Evolutionary conservation across 1,140 invertebrate species (phyloP).

Genomic region (Elysia chlorotica): DNA sequence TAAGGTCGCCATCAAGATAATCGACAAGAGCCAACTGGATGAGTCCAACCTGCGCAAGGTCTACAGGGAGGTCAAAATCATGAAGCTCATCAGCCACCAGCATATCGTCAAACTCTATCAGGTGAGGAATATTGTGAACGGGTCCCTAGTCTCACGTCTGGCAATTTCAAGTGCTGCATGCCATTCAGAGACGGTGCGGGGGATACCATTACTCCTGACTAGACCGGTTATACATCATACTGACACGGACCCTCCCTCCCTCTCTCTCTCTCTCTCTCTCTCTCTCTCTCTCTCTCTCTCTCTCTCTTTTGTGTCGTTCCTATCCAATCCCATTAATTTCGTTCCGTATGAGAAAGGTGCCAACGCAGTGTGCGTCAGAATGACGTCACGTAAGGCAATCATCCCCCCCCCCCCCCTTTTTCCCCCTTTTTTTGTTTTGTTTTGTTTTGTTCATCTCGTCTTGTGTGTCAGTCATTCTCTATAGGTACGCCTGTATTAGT

Average conservation of each 20-base stretch:
- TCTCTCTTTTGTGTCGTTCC: neutral
- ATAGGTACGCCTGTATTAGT: neutral
- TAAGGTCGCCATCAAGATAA: conserved; percentile 71
- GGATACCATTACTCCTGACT: too few relatives aligned
- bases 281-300: neutral
- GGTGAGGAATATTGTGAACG: too few relatives aligned
- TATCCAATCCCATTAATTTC: neutral
- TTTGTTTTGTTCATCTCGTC: neutral
- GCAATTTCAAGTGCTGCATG: too few relatives aligned
- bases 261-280: neutral
- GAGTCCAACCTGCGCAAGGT: conserved; percentile 95
- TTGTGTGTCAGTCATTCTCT: neutral
- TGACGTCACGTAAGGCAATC: conserved; percentile 30
- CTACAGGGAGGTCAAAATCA: conserved; percentile 95
- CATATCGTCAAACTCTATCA: conserved; percentile 57
- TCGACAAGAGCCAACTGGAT: conserved; percentile 98
- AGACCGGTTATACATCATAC: too few relatives aligned
- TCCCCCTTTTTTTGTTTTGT: neutral
- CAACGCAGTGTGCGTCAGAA: neutral
- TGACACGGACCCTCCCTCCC: conserved; percentile 30
- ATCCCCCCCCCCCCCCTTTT: neutral
- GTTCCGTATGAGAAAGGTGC: neutral
- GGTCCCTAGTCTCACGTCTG: too few relatives aligned
- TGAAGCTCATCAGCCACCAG: conserved; percentile 83
- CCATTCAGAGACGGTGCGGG: too few relatives aligned